Conservation (phyloP, 1,140 invertebrate genomes). For the Drosophila funebris region DNA sequence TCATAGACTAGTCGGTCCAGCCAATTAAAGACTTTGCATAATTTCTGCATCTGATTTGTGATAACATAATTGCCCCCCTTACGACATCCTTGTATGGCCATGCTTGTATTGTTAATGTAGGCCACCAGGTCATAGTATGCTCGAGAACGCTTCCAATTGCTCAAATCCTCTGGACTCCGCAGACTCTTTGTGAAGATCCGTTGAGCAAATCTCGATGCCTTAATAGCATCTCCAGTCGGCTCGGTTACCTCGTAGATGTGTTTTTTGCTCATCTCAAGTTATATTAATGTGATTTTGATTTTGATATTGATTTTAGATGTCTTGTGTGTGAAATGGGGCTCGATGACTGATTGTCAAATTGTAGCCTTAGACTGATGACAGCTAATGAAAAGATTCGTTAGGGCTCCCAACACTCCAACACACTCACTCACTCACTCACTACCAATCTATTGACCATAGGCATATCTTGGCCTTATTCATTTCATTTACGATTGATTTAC, state of each 20-base stretch:
- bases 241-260: slow-evolving; percentile 1
- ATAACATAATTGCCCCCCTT: neutral
- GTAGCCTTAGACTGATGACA: too few relatives aligned
- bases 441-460: too few relatives aligned
- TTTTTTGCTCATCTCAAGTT: slow-evolving; percentile 12
- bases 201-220: slow-evolving; percentile 25
- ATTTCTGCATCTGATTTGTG: slow-evolving; percentile 20
- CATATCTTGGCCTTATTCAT: too few relatives aligned
- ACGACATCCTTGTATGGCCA: slow-evolving; percentile 40
- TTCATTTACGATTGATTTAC: too few relatives aligned
- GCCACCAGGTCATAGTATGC: slow-evolving; percentile 53
- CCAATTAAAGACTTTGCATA: slow-evolving; percentile 45
- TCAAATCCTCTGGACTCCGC: slow-evolving; percentile 16
- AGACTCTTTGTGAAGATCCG: slow-evolving; percentile 30
- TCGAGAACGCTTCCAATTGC: slow-evolving; percentile 40
- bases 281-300: neutral
- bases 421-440: too few relatives aligned
- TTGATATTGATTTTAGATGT: too few relatives aligned
- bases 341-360: too few relatives aligned
- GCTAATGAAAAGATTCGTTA: too few relatives aligned
- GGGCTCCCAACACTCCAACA: too few relatives aligned
- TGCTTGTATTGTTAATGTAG: slow-evolving; percentile 60
- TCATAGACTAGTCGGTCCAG: slow-evolving; percentile 34
- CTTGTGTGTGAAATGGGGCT: neutral
- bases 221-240: slow-evolving; percentile 16